Evolutionary conservation across 2,797 vertebrate species (phyloP), one percentile per base, ranked within the genome.

Genomic region (Megalops cyprinoides): DNA sequence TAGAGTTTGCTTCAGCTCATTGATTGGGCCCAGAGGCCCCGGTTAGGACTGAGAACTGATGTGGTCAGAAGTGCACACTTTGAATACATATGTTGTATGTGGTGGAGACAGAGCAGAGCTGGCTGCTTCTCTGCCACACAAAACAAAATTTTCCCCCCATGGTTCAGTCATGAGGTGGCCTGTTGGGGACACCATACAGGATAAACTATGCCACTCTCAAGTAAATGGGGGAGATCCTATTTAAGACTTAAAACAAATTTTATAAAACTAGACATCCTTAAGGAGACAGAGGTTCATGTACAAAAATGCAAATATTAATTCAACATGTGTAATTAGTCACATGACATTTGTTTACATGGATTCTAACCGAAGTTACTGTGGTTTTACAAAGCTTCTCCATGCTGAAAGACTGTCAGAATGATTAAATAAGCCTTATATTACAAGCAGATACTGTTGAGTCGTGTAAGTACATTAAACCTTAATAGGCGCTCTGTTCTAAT

Each of bases 401-500:
- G 18, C 31, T 3, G 1, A 67, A 37, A 67, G 4, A 34, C 1
- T 60, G 10, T 28, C 25, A 10, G 25, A 12, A 58, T 18, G 25
- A 78, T 78, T 60, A 62, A 48, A 65, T 62, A 78, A 31, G 62
- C n/a, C 34, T 25, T 62, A 56, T 39, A 62, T 78, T 65, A 60
- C 34, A 7, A 39, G 65, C 25, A 20, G 58, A 42, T 39, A 48
- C 56, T 20, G 10, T 46, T 56, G 51, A 48, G 34, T 46, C 4
- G 31, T 55, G 82, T 8, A 65, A 34, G 15, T 23, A 25, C 9
- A 44, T 48, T 46, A 76, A 81, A 74, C 65, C 20, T 34, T 48
- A 79, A 83, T 76, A 79, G 74, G 6, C 34, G 37, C 75, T 34
- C 76, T 49, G 34, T 25, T 75, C 46, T 79, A 84, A 78, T 77